A percentile compares a stretch with the other conserved stretches of the same genome.
phyloP scores from a whole-genome alignment of 2,797 vertebrate species.

The Sebastes glaucus region DNA sequence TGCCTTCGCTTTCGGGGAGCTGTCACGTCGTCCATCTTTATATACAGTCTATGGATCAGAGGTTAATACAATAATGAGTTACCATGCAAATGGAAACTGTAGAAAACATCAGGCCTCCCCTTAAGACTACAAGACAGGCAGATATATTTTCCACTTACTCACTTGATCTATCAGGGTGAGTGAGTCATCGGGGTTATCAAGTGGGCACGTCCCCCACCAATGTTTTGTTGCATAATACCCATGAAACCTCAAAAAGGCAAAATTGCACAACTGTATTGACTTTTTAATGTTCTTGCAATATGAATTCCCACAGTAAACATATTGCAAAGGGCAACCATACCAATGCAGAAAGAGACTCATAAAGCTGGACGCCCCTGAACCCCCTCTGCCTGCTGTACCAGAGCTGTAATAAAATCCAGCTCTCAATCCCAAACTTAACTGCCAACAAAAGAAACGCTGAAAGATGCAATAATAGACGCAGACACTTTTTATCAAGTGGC shows the following conservation, averaged over 20 bases:
- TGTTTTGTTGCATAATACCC: slow-evolving; percentile 13
- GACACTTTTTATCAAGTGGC: not conserved
- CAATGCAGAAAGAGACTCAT: slow-evolving; percentile 28
- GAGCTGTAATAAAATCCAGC: slow-evolving; percentile 11
- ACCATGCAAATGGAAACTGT: not conserved
- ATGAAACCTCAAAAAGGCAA: not conserved
- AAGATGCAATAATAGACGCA: not conserved
- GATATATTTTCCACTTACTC: slow-evolving; percentile 8
- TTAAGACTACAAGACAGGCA: not conserved
- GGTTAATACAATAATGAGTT: not conserved
- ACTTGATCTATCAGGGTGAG: not conserved
- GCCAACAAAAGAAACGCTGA: not conserved
- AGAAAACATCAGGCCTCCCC: slow-evolving; percentile 1
- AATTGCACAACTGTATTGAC: not conserved
- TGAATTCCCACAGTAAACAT: slow-evolving; percentile 27
- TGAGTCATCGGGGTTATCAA: slow-evolving; percentile 27
- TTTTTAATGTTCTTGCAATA: slow-evolving; percentile 30
- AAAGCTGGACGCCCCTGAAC: slow-evolving; percentile 9
- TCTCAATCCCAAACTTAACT: not conserved
- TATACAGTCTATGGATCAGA: too few relatives aligned
- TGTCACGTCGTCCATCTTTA: too few relatives aligned
- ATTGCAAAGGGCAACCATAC: slow-evolving; percentile 16
- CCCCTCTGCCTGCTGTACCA: not conserved
- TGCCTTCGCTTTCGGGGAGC: too few relatives aligned
- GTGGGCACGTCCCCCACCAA: not conserved